Evolutionary conservation across 2,888 invertebrate genomes (phyloP).

Genomic region (Adineta ricciae): DNA sequence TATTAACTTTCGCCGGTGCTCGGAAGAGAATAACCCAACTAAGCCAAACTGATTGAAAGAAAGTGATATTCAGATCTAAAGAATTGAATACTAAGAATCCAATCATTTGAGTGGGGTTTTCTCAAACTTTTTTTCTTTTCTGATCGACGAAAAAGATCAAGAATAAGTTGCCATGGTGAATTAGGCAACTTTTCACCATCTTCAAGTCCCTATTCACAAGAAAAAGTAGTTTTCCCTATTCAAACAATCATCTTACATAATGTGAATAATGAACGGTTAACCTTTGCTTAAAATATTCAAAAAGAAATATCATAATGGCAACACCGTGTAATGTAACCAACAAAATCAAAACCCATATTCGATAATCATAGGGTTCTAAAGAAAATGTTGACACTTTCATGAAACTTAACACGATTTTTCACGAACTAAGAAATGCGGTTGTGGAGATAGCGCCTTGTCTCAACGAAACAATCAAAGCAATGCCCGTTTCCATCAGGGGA

Average conservation of each 20-base stretch:
- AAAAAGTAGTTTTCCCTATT: neutral
- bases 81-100: neutral
- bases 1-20: constrained; percentile 92
- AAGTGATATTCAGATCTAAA: constrained; percentile 73
- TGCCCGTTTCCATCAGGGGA: constrained; percentile 50
- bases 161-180: neutral
- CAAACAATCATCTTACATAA: neutral
- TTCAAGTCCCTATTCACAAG: neutral
- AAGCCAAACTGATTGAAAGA: constrained; percentile 95
- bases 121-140: neutral
- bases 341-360: constrained; percentile 92
- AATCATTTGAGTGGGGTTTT: no score
- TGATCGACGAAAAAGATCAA: neutral
- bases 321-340: constrained; percentile 89
- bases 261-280: neutral
- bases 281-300: constrained; percentile 68
- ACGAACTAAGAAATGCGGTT: constrained; percentile 48
- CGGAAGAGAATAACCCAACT: constrained; percentile 98
- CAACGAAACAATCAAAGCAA: constrained; percentile 48
- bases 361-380: constrained; percentile 89
- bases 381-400: no score
- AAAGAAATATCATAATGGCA: constrained; percentile 84
- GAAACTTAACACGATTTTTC: no score
- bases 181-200: neutral
- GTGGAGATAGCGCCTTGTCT: constrained; percentile 48